phyloP scores from a whole-genome alignment of 2,888 invertebrate genomes.

The Caprella mutica region DNA sequence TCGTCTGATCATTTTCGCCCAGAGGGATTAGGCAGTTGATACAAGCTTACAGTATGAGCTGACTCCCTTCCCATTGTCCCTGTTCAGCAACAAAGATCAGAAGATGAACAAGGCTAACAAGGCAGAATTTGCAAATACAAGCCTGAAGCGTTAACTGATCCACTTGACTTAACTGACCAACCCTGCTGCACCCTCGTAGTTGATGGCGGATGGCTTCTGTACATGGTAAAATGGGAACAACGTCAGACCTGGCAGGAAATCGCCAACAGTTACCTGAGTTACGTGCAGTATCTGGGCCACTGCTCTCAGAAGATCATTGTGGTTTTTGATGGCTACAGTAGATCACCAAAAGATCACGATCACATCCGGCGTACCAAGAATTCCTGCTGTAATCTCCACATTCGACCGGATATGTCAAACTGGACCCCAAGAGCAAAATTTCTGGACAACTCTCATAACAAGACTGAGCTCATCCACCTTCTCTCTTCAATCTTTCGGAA shows the following conservation, averaged over 20 bases:
- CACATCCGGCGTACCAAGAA: no score
- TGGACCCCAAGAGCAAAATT: no score
- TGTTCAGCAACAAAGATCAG: constrained; percentile 15
- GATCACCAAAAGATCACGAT: no score
- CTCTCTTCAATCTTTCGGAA: no score
- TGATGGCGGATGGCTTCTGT: constrained; percentile 16
- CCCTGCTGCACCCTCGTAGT: background rate
- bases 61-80: constrained; percentile 3
- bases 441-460: no score
- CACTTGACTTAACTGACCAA: constrained; percentile 7
- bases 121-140: background rate
- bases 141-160: constrained; percentile 2
- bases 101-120: constrained; percentile 9
- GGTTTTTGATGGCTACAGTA: no score
- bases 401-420: no score
- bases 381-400: no score
- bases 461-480: no score
- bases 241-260: constrained; percentile 8
- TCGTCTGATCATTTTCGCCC: constrained; percentile 7
- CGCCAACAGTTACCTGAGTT: background rate
- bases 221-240: constrained; percentile 11
- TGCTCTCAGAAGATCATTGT: no score
- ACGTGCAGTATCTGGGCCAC: no score
- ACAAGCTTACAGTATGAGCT: background rate
- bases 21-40: background rate